Base-by-base conservation (phyloP, 64 coral and sea anemone genomes). In the Actinia tenebrosa region DNA sequence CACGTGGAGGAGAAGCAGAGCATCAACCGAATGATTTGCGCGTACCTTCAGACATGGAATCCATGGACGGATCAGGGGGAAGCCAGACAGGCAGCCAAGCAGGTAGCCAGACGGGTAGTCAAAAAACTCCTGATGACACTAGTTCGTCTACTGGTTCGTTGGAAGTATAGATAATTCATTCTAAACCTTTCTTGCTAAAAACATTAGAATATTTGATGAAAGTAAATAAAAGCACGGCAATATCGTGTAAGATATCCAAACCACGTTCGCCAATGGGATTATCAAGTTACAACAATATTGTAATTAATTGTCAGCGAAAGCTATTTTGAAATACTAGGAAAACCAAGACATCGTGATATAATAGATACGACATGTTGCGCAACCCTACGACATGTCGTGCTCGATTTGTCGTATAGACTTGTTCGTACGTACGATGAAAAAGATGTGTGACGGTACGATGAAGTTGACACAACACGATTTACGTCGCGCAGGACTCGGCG, bases 71-170 rank as follows among this genome's bases (percentile, higher is more conserved):
- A 64, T 85, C 83, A 43, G 83, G 83, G 53, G 83, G 83, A 61
- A 92, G 86, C 78, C 86, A 87, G 86, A 92, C 25, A 53, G 77
- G 60, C 54, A 86, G 55, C 71, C 89, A 84, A 54, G 68, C 79
- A 22, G 89, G 84, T 18, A 91, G 75, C 52, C 89, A 91, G 71
- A 58, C 84, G 17, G 89, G 85, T 61, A 83, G 89, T 37, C 56
- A 82, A 44, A 84, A 85, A 47, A 91, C 89, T 15, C 84, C 84
- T 16, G 85, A 86, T n/a, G 82, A 91, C 47, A 91, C 78, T 18
- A 44, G 60, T 16, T 91, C 89, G 7, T 91, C 89, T 0, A 79
- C 71, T 42, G 85, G 89, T 27, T 91, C 89, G 10, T 82, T 60
- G 5, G 71, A 91, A 84, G 47, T 84, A 46, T 84, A 84, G 59